Evolutionary conservation across 2,888 invertebrate genomes (phyloP).

Genomic region (Drosophila planitibia): DNA sequence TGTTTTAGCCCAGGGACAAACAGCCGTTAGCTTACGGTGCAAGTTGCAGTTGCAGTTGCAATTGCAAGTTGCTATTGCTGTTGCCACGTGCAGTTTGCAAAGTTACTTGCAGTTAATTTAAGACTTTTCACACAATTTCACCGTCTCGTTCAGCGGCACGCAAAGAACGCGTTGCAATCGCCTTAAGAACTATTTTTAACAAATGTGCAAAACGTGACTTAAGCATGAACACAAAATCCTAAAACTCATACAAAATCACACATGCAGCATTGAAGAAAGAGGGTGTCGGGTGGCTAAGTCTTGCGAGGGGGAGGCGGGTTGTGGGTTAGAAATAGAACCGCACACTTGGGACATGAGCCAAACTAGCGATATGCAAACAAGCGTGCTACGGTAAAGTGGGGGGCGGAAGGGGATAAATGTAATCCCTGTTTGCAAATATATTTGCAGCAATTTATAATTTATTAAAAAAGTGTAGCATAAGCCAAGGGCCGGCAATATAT

Average conservation of each 20-base stretch:
- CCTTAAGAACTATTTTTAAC: slow-evolving; percentile 80
- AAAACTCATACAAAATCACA: slow-evolving; percentile 60
- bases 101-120: slow-evolving; percentile 70
- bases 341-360: slow-evolving; percentile 66
- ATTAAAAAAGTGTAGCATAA: slow-evolving; percentile 76
- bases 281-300: slow-evolving; percentile 1
- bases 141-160: slow-evolving; percentile 10
- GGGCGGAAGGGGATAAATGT: slow-evolving; percentile 56
- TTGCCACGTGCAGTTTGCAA: slow-evolving; percentile 45
- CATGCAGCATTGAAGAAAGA: slow-evolving; percentile 14
- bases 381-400: slow-evolving; percentile 19
- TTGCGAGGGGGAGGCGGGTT: background rate
- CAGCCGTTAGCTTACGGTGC: slow-evolving; percentile 10
- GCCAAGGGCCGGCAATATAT: slow-evolving; percentile 60
- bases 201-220: slow-evolving; percentile 81
- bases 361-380: slow-evolving; percentile 73
- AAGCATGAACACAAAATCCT: slow-evolving; percentile 76
- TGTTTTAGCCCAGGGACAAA: slow-evolving; percentile 21
- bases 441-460: slow-evolving; percentile 81
- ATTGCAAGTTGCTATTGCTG: slow-evolving; percentile 21
- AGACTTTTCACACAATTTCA: slow-evolving; percentile 71
- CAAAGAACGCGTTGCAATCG: slow-evolving; percentile 62
- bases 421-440: slow-evolving; percentile 81
- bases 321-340: slow-evolving; percentile 41
- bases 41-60: slow-evolving; percentile 21